These are phyloP conservation scores for Drosophila melanogaster DNA, from an alignment of 1,140 invertebrate species.

Conservation along the genomic window DNA sequence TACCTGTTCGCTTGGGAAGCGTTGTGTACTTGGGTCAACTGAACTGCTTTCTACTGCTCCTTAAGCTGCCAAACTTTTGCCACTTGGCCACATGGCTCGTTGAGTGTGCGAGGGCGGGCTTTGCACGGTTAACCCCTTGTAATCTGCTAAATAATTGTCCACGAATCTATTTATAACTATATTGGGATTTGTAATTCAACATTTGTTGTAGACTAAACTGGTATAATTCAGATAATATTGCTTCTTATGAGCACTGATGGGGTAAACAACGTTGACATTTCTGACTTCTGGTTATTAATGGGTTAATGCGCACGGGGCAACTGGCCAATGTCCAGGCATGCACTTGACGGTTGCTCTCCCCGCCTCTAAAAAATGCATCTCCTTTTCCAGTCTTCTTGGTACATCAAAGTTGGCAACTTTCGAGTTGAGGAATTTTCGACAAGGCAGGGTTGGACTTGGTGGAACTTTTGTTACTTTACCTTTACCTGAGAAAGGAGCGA, in stretches of 20 bases:
- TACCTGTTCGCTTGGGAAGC: slow-evolving; percentile 8
- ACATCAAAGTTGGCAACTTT: slow-evolving; percentile 81
- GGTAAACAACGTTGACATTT: neutral
- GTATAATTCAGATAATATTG: neutral
- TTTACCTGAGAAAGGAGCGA: slow-evolving; percentile 27
- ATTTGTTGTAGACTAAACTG: too few relatives aligned
- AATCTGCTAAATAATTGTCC: neutral
- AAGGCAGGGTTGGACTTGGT: slow-evolving; percentile 56
- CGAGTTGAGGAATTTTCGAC: slow-evolving; percentile 82
- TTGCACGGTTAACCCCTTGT: neutral
- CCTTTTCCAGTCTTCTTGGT: slow-evolving; percentile 25
- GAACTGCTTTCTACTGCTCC: slow-evolving; percentile 22
- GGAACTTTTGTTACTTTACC: slow-evolving; percentile 73
- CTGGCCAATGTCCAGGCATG: slow-evolving; percentile 68
- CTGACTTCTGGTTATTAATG: neutral
- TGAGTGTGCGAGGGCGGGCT: slow-evolving; percentile 2
- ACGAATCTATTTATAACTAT: neutral
- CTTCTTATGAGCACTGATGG: neutral
- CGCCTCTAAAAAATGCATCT: slow-evolving; percentile 27
- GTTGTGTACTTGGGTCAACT: slow-evolving; percentile 29
- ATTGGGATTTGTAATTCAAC: too few relatives aligned
- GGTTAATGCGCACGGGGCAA: slow-evolving; percentile 21
- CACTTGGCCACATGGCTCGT: slow-evolving; percentile 47
- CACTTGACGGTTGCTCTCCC: slow-evolving; percentile 60
- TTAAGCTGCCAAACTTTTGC: slow-evolving; percentile 54